Evolutionary conservation across 1,140 invertebrate species (phyloP).

Genomic region (Drosophila sulfurigaster): DNA sequence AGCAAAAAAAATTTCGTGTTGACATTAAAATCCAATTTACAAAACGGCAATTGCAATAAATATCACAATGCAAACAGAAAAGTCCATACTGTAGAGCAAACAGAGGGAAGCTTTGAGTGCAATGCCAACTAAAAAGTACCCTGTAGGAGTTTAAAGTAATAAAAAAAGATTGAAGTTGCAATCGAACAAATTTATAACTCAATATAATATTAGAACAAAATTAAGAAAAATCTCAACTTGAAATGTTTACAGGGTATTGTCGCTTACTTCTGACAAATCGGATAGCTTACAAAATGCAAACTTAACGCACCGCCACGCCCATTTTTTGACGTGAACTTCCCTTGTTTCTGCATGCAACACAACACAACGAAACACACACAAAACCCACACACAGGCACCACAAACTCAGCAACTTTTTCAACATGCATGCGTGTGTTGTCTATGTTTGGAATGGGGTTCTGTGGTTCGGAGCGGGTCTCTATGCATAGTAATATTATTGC

Average conservation of each 20-base stretch:
- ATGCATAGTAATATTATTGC: slow-evolving; percentile 65
- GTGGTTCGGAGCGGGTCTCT: background rate
- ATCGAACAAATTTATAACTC: too few relatives aligned
- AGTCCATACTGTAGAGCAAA: background rate
- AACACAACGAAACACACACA: background rate
- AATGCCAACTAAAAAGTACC: background rate
- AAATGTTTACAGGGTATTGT: background rate
- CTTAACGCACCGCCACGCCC: slow-evolving; percentile 17
- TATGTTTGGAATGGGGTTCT: background rate
- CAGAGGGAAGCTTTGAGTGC: background rate
- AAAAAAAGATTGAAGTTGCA: too few relatives aligned
- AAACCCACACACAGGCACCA: background rate
- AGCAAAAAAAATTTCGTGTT: slow-evolving; percentile 25
- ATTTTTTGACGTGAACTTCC: slow-evolving; percentile 2
- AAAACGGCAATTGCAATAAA: slow-evolving; percentile 43
- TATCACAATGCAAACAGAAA: slow-evolving; percentile 37
- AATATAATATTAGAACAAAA: too few relatives aligned
- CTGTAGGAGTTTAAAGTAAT: background rate
- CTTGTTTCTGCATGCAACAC: slow-evolving; percentile 14
- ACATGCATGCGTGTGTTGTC: slow-evolving; percentile 9
- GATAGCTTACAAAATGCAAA: slow-evolving; percentile 9
- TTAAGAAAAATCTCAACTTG: background rate
- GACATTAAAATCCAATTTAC: slow-evolving; percentile 60
- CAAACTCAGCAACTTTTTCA: slow-evolving; percentile 9
- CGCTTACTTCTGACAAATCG: background rate